Conservation (phyloP, 2,888 invertebrate genomes). For the Drosophila helvetica region DNA sequence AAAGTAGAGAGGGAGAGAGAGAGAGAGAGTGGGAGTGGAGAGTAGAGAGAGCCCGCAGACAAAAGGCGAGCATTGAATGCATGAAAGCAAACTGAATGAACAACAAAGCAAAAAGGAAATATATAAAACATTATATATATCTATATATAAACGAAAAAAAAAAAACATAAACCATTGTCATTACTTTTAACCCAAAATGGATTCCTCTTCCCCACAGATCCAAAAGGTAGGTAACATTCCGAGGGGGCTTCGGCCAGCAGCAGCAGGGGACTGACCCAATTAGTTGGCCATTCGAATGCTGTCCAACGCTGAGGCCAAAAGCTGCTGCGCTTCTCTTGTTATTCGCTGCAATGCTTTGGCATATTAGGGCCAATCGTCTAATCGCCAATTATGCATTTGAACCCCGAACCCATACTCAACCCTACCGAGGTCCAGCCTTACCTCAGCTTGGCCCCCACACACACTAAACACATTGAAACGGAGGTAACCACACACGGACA, state of each 20-base stretch:
- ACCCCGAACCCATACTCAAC: conserved; percentile 1
- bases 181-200: conserved; percentile 48
- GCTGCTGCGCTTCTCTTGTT: conserved; percentile 61
- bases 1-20: not conserved
- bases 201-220: conserved; percentile 20
- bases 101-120: conserved; percentile 64
- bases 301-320: conserved; percentile 41
- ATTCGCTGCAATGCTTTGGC: conserved; percentile 56
- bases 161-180: conserved; percentile 58
- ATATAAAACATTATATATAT: conserved; percentile 59
- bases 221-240: conserved; percentile 21
- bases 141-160: conserved; percentile 55
- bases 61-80: conserved; percentile 72
- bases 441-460: conserved; percentile 15
- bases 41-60: conserved; percentile 48
- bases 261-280: conserved; percentile 61
- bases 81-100: conserved; percentile 65
- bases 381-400: conserved; percentile 78
- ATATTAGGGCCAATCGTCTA: conserved; percentile 79
- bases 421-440: no score
- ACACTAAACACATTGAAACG: conserved; percentile 2
- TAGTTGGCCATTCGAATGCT: conserved; percentile 46
- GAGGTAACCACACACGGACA: conserved; percentile 4
- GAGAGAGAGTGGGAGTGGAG: conserved; percentile 14
- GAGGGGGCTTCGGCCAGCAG: not conserved